Evolutionary conservation across 2,797 vertebrate species (phyloP).

Genomic region (Amblyraja radiata): DNA sequence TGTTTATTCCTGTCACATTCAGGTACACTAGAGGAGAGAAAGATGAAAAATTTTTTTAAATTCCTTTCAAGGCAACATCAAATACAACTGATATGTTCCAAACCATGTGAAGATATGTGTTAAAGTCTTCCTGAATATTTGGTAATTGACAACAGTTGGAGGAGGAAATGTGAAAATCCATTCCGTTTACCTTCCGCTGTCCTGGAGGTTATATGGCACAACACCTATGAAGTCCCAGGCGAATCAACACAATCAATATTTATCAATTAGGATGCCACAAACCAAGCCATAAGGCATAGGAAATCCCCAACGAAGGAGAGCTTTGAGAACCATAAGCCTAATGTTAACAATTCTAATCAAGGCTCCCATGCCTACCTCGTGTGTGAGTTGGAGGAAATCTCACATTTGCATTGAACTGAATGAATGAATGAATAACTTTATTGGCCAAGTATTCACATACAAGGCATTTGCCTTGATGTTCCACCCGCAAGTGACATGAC

Average conservation of each 20-base stretch:
- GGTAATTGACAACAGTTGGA: too few species aligned
- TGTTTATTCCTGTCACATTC: conserved; percentile 84
- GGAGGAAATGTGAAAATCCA: not conserved
- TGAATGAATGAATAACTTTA: too few species aligned
- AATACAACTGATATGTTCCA: not conserved
- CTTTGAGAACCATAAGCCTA: not conserved
- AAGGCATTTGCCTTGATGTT: too few species aligned
- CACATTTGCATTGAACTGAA: too few species aligned
- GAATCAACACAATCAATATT: not conserved
- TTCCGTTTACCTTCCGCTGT: not conserved
- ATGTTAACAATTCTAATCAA: not conserved
- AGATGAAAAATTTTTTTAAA: too few species aligned
- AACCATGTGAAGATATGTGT: not conserved
- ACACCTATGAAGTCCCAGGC: too few species aligned
- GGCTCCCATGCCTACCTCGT: not conserved
- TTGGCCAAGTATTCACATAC: too few species aligned
- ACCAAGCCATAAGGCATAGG: not conserved
- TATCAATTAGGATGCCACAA: not conserved
- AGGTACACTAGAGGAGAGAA: conserved; percentile 71
- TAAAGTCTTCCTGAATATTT: not conserved
- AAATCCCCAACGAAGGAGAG: not conserved
- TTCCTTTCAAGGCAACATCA: not conserved
- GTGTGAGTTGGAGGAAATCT: not conserved
- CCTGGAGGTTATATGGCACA: not conserved
- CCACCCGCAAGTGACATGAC: too few species aligned